Evolutionary conservation across 2,797 vertebrate genomes (phyloP), one percentile per base, ranked within the genome.

Genomic region (Sebastes iracundus): DNA sequence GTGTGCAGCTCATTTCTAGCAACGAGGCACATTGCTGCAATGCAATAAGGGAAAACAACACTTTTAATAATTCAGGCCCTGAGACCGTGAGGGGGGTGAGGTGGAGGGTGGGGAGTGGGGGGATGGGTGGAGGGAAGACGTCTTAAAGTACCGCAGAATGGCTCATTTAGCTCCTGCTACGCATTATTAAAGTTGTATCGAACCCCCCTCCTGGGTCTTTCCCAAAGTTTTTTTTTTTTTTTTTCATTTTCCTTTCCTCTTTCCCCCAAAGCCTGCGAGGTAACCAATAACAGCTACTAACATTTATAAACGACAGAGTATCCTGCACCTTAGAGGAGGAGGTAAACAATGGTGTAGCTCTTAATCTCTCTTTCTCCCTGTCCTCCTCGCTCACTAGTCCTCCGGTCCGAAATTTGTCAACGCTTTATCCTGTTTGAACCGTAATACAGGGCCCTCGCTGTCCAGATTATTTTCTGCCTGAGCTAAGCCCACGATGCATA

Each of bases 11-110:
- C 88, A 86, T 92, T 89, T 89, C 90, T 77, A 93, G 88, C 91
- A 90, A 92, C 84, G 79, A 93, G 91, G 91, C 90, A 92, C 92
- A 93, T 84, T 93, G 90, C 93, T 93, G 94, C 94, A 94, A 92
- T 93, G 92, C 93, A 95, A 94, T 95, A 92, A 95, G 93, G 93
- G 91, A 95, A 95, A 95, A 95, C 94, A 95, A 95, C 94, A 95
- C 92, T 95, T 94, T 95, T 93, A 95, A 95, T 95, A 95, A 96
- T 95, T 95, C 93, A 96, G 90, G 90, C 74, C 87, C 86, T 90
- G 87, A 90, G 90, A 91, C 88, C 71, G 91, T 77, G 84, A 80
- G 73, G 69, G 75, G 77, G 80, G 74, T 23, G 74, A 7, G 70
- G 75, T 20, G 80, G 55, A 14, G 79, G 73, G 52, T 5, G 66